Conservation (phyloP, 2,888 invertebrate genomes). For the Trissoscelio sp. region DNA sequence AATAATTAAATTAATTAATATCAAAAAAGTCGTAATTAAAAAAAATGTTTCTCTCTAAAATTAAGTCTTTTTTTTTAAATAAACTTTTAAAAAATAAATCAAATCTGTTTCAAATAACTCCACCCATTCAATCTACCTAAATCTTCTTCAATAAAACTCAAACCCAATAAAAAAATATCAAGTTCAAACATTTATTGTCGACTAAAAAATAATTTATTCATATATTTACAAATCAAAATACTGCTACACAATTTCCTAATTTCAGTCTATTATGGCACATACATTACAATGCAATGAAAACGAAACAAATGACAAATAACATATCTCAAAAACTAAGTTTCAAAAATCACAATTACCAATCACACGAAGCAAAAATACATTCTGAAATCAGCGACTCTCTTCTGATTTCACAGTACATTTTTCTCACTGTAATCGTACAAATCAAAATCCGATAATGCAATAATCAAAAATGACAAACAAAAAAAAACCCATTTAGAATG, state of each 20-base stretch:
- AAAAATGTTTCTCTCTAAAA: too few species aligned
- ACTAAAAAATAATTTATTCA: constrained; percentile 42
- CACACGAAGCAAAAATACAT: background rate
- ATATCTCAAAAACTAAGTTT: background rate
- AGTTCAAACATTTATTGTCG: background rate
- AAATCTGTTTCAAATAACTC: too few species aligned
- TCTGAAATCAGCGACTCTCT: background rate
- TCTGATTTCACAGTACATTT: constrained; percentile 9
- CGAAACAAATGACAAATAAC: background rate
- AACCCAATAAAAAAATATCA: background rate
- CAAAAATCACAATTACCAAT: constrained; percentile 2
- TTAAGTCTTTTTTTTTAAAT: too few species aligned
- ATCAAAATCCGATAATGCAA: background rate
- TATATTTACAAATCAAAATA: constrained; percentile 27
- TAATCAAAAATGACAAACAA: background rate
- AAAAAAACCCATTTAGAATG: constrained; percentile 53
- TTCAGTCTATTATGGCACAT: constrained; percentile 13
- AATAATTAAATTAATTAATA: too few species aligned
- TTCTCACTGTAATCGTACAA: background rate
- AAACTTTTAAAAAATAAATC: too few species aligned
- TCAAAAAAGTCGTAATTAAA: too few species aligned
- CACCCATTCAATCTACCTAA: too few species aligned
- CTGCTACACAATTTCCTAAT: background rate
- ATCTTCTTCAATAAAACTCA: too few species aligned
- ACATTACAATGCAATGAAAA: background rate